Conservation (phyloP, 2,888 invertebrate species). For the Branchipolynoe longqiensis region DNA sequence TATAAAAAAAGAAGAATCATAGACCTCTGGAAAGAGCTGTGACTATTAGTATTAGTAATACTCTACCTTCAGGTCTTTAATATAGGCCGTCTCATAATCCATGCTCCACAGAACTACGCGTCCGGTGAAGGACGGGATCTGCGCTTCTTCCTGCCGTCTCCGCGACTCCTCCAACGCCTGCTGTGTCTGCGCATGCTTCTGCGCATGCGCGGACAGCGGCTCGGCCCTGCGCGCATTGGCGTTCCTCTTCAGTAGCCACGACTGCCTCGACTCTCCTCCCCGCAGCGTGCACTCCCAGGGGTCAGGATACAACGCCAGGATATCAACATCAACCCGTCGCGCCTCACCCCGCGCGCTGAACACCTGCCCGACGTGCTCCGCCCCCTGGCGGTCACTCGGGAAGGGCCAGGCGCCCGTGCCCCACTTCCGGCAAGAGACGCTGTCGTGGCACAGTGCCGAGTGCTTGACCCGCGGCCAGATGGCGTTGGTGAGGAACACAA, state of each 20-base stretch:
- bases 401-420: constrained; percentile 66
- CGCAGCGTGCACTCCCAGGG: constrained; percentile 45
- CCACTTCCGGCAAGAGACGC: constrained; percentile 66
- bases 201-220: background rate
- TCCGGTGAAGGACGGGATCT: constrained; percentile 10
- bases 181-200: background rate
- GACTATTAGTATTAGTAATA: too few relatives aligned
- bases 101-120: constrained; percentile 51
- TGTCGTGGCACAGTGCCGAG: constrained; percentile 67
- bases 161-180: background rate
- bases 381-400: constrained; percentile 65
- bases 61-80: constrained; percentile 32
- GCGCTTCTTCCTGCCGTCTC: background rate
- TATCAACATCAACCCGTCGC: constrained; percentile 25
- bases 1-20: too few relatives aligned
- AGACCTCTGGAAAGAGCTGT: too few relatives aligned
- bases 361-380: constrained; percentile 69
- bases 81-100: constrained; percentile 36
- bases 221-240: background rate
- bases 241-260: constrained; percentile 38
- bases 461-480: constrained; percentile 68
- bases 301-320: constrained; percentile 21
- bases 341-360: constrained; percentile 41
- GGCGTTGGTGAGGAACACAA: constrained; percentile 65
- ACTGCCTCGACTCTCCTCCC: constrained; percentile 32